These are phyloP conservation scores for Sphaerophoria rueppellii DNA, from an alignment of 2,888 invertebrate genomes.

Conservation along the genomic window DNA sequence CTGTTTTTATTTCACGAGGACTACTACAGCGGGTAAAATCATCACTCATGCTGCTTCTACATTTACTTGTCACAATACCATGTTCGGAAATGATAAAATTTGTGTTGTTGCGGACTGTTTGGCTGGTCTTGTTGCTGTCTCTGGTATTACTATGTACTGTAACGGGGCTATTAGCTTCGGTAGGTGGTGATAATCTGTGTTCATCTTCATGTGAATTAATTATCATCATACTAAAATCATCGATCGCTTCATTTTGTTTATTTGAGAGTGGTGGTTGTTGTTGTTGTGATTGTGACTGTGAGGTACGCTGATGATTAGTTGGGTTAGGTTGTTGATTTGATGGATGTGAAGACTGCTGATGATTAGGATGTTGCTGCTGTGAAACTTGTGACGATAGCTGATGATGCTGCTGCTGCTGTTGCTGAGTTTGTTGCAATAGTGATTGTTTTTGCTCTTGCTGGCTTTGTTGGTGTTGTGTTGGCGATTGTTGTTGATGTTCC, in stretches of 20 bases:
- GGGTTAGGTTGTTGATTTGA: slow-evolving; percentile 43
- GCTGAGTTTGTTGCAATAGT: slow-evolving; percentile 46
- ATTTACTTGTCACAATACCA: slow-evolving; percentile 39
- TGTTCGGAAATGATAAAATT: slow-evolving; percentile 39
- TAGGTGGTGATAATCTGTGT: slow-evolving; percentile 33
- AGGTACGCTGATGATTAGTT: slow-evolving; percentile 50
- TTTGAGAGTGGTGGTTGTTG: slow-evolving; percentile 59
- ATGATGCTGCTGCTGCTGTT: slow-evolving; percentile 32
- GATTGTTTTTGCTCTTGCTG: slow-evolving; percentile 46
- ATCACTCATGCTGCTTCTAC: slow-evolving; percentile 52
- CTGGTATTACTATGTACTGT: background rate
- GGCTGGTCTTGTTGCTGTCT: slow-evolving; percentile 43
- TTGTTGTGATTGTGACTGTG: slow-evolving; percentile 22
- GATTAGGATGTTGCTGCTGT: slow-evolving; percentile 35
- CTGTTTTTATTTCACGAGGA: slow-evolving; percentile 50
- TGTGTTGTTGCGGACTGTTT: slow-evolving; percentile 54
- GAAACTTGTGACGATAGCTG: slow-evolving; percentile 18
- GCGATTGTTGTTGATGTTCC: slow-evolving; percentile 37
- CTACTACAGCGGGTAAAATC: slow-evolving; percentile 44
- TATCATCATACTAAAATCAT: slow-evolving; percentile 64
- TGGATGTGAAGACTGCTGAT: slow-evolving; percentile 45
- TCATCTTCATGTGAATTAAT: slow-evolving; percentile 53
- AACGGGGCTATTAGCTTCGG: slow-evolving; percentile 27
- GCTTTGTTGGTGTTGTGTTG: slow-evolving; percentile 57
- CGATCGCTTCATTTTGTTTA: slow-evolving; percentile 52